Conservation (phyloP, 2,797 vertebrate species). For the Gymnocypris eckloni region DNA sequence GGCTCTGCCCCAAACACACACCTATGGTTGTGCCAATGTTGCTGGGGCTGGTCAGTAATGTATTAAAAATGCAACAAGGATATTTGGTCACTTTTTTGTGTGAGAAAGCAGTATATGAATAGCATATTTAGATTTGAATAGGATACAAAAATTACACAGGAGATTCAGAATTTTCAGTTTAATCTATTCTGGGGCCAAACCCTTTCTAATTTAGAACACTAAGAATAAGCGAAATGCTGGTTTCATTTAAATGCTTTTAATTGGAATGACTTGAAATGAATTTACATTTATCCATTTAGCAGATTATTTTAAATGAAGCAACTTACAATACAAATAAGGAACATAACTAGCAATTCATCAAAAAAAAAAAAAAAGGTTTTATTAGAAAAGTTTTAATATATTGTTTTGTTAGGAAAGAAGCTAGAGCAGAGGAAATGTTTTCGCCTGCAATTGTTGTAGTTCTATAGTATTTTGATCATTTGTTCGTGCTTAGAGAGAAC, state of each 20-base stretch:
- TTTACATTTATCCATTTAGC: neutral
- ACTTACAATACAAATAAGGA: neutral
- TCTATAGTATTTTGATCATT: neutral
- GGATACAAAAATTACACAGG: neutral
- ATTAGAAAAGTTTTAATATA: neutral
- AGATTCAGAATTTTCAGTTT: neutral
- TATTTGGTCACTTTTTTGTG: neutral
- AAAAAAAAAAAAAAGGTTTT: neutral
- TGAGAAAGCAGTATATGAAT: neutral
- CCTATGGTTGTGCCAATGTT: neutral
- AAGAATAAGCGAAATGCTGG: neutral
- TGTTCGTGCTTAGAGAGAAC: neutral
- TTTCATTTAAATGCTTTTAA: neutral
- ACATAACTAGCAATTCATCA: neutral
- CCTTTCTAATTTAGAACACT: neutral
- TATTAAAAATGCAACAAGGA: neutral
- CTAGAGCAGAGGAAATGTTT: neutral
- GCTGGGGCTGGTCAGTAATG: neutral
- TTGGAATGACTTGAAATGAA: neutral
- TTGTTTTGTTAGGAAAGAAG: neutral
- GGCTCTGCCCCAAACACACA: neutral
- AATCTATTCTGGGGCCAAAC: neutral
- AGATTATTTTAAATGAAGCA: neutral
- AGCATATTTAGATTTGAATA: neutral
- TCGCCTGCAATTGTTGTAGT: neutral